Conservation (phyloP, 2,797 vertebrate species). For the Sebastes itinus region DNA sequence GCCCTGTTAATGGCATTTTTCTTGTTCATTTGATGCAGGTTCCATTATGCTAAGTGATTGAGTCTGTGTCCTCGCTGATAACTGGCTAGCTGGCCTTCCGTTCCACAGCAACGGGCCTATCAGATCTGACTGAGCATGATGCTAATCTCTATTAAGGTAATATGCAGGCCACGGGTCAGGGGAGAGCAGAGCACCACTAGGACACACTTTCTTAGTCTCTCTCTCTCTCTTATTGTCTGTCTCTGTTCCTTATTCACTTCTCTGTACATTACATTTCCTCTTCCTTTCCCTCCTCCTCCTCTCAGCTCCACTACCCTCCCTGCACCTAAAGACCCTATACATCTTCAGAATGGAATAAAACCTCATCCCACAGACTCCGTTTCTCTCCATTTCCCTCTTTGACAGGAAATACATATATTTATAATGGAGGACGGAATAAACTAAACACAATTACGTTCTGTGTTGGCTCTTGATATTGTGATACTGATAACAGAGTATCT, state of each 20-base stretch:
- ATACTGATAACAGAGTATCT: constrained; percentile 72
- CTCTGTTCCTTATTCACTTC: constrained; percentile 23
- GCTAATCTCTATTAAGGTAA: constrained; percentile 80
- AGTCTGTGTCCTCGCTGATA: constrained; percentile 73
- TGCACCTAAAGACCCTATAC: constrained; percentile 29
- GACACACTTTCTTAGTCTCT: constrained; percentile 6
- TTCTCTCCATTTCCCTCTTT: constrained; percentile 43
- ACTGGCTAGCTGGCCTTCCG: constrained; percentile 70
- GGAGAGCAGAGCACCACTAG: constrained; percentile 9
- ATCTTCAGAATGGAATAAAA: constrained; percentile 55
- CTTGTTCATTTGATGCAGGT: constrained; percentile 71
- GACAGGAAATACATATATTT: constrained; percentile 67
- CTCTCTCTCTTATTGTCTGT: constrained; percentile 17
- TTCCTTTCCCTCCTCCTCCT: not conserved
- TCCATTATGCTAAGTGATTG: constrained; percentile 78
- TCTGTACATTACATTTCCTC: constrained; percentile 3
- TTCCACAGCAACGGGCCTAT: constrained; percentile 64
- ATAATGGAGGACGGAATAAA: constrained; percentile 57
- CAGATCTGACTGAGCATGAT: constrained; percentile 77
- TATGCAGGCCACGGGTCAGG: constrained; percentile 55
- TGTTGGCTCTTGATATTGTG: constrained; percentile 68
- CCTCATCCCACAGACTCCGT: constrained; percentile 22
- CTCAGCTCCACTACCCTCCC: not conserved
- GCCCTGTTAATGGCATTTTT: constrained; percentile 65
- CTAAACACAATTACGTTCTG: constrained; percentile 66